phyloP scores from a whole-genome alignment of 2,888 invertebrate species.

The Lydus trimaculatus region DNA sequence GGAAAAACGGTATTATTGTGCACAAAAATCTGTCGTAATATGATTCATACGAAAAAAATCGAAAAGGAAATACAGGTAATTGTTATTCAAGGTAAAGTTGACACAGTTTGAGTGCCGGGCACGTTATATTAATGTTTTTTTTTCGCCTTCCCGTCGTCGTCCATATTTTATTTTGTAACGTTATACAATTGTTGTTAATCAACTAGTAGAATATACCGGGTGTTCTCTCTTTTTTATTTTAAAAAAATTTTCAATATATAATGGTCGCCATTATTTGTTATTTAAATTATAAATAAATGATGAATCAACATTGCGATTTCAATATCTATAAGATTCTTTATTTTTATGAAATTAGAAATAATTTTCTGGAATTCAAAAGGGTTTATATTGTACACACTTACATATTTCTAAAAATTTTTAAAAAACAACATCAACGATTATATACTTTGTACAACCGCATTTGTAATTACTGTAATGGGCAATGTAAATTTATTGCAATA shows the following conservation, averaged over 20 bases:
- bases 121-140: constrained; percentile 15
- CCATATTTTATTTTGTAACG: constrained; percentile 8
- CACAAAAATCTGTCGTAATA: constrained; percentile 32
- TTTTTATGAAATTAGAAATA: too few species aligned
- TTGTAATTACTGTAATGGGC: constrained; percentile 8
- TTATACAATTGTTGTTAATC: constrained; percentile 3
- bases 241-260: neutral
- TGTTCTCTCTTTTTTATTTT: neutral
- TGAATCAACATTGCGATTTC: neutral
- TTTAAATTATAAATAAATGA: neutral
- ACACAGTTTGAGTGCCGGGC: constrained; percentile 46
- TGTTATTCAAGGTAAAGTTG: constrained; percentile 58
- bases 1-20: constrained; percentile 3
- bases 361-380: neutral
- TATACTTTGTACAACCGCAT: constrained; percentile 9
- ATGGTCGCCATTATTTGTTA: neutral
- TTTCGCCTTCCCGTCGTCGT: constrained; percentile 30
- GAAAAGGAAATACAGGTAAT: constrained; percentile 57
- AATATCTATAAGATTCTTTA: too few species aligned
- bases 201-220: neutral
- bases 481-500: constrained; percentile 13
- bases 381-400: neutral
- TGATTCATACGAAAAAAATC: constrained; percentile 39
- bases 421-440: neutral
- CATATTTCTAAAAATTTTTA: neutral